These are phyloP conservation scores for Enoplosus armatus DNA, from an alignment of 2,797 vertebrate species.

Conservation along the genomic window DNA sequence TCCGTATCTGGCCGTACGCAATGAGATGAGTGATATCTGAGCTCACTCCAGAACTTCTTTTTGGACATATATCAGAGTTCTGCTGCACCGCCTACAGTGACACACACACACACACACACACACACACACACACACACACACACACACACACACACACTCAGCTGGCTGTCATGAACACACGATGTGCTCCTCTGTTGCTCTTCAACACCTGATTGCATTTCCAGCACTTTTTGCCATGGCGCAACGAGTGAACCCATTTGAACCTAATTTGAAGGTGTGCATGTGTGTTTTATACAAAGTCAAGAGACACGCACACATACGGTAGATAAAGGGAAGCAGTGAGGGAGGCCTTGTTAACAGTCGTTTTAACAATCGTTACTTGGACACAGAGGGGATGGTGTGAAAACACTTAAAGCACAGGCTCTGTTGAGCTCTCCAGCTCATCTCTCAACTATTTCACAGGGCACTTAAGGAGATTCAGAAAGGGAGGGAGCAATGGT, in stretches of 20 bases:
- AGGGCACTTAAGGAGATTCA: neutral
- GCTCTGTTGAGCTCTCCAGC: constrained; percentile 31
- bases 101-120: constrained; percentile 10
- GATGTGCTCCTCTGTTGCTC: constrained; percentile 45
- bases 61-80: constrained; percentile 52
- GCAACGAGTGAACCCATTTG: constrained; percentile 57
- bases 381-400: constrained; percentile 42
- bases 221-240: constrained; percentile 54
- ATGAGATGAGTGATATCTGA: constrained; percentile 60
- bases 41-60: constrained; percentile 49
- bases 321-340: constrained; percentile 37
- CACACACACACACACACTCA: constrained; percentile 27
- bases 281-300: constrained; percentile 34
- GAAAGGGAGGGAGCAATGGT: neutral
- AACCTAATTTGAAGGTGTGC: constrained; percentile 46
- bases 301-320: constrained; percentile 25
- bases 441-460: constrained; percentile 52
- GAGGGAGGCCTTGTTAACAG: constrained; percentile 45
- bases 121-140: constrained; percentile 34
- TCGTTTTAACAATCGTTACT: constrained; percentile 57
- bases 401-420: constrained; percentile 51
- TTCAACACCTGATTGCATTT: constrained; percentile 71
- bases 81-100: constrained; percentile 33
- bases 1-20: constrained; percentile 43
- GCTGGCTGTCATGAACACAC: constrained; percentile 23